phyloP scores from a whole-genome alignment of 2,797 vertebrate genomes.

The Microchirus variegatus region DNA sequence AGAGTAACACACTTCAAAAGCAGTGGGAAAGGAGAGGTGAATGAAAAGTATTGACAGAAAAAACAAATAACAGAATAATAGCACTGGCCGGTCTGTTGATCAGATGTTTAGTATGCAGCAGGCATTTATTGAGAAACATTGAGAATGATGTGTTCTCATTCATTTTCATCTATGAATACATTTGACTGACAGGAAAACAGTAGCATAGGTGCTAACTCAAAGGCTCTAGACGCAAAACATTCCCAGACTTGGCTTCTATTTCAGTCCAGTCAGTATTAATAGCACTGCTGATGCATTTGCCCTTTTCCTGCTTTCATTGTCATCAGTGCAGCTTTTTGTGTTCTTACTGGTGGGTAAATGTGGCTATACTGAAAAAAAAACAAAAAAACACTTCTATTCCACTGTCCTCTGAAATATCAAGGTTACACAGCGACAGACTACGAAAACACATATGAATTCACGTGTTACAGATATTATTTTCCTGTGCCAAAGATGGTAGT shows the following conservation, averaged over 20 bases:
- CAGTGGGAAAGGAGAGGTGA: slow-evolving; percentile 31
- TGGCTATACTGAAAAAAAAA: too few species aligned
- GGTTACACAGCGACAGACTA: slow-evolving; percentile 5
- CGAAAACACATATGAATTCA: background rate
- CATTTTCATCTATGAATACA: slow-evolving; percentile 44
- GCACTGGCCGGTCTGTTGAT: slow-evolving; percentile 30
- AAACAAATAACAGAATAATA: slow-evolving; percentile 39
- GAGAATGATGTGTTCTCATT: slow-evolving; percentile 34
- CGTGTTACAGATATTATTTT: too few species aligned
- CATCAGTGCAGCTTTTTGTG: background rate
- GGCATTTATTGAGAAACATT: slow-evolving; percentile 22
- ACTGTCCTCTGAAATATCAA: slow-evolving; percentile 3
- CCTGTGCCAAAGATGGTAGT: too few species aligned
- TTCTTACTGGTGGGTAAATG: background rate
- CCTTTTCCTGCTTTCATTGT: slow-evolving; percentile 16
- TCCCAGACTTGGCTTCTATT: slow-evolving; percentile 47
- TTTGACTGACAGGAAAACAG: slow-evolving; percentile 44
- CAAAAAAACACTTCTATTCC: too few species aligned
- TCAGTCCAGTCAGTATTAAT: slow-evolving; percentile 31
- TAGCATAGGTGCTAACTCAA: slow-evolving; percentile 12
- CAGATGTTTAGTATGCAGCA: slow-evolving; percentile 30
- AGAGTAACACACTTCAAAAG: slow-evolving; percentile 70
- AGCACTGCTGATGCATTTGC: slow-evolving; percentile 15
- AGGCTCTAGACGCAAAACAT: slow-evolving; percentile 30
- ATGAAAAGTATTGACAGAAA: slow-evolving; percentile 42